Evolutionary conservation across 2,888 invertebrate species (phyloP).

Genomic region (Kryphioiulus occultus): DNA sequence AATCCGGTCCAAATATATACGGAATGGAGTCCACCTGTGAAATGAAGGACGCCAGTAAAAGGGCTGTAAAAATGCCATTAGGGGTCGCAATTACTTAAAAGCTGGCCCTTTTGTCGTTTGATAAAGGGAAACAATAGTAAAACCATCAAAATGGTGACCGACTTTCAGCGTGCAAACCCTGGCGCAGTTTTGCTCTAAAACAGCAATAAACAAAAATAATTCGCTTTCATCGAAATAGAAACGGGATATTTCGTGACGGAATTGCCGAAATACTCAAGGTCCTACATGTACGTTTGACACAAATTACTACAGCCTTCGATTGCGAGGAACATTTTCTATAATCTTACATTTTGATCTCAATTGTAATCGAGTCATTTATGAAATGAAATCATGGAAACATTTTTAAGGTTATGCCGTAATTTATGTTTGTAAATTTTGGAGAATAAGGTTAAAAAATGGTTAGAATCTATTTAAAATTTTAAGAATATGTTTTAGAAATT

Average conservation of each 20-base stretch:
- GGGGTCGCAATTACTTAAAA: constrained; percentile 20
- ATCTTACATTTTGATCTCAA: too few relatives aligned
- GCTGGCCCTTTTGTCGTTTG: not conserved
- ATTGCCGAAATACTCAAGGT: too few relatives aligned
- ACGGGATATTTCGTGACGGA: not conserved
- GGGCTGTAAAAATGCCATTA: not conserved
- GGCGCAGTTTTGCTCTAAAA: not conserved
- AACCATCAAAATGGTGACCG: not conserved
- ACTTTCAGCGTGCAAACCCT: not conserved
- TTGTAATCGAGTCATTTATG: too few relatives aligned
- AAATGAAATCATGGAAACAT: too few relatives aligned
- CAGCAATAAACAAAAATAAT: not conserved
- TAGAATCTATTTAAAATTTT: too few relatives aligned
- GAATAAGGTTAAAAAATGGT: too few relatives aligned
- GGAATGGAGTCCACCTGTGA: not conserved
- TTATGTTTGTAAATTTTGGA: too few relatives aligned
- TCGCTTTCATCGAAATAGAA: not conserved
- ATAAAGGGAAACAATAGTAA: not conserved
- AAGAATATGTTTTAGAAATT: too few relatives aligned
- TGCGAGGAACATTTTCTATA: too few relatives aligned
- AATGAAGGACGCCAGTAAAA: not conserved
- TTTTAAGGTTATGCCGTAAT: too few relatives aligned
- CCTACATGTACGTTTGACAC: too few relatives aligned
- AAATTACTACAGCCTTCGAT: too few relatives aligned
- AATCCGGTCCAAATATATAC: not conserved